These are phyloP conservation scores for Eumerus sabulonum DNA, from an alignment of 2,888 invertebrate species.

Conservation along the genomic window DNA sequence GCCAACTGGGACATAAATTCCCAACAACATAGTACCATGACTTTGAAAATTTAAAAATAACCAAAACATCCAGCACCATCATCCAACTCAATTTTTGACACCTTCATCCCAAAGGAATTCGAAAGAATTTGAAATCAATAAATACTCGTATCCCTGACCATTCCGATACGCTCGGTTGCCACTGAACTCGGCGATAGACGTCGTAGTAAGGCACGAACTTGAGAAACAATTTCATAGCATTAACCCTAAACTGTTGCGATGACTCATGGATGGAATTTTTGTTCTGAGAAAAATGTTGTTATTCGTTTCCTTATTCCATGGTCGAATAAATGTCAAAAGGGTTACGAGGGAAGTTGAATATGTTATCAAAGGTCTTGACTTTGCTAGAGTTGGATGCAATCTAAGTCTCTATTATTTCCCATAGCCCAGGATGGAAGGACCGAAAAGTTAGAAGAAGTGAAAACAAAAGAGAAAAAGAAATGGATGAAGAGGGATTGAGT, in stretches of 20 bases:
- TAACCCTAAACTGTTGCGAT: conserved; percentile 39
- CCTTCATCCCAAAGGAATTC: conserved; percentile 22
- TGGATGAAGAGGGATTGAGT: conserved; percentile 32
- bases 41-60: too few species aligned
- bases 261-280: conserved; percentile 24
- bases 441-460: not conserved
- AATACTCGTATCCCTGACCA: conserved; percentile 12
- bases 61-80: not conserved
- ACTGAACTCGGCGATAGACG: not conserved
- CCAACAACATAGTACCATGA: too few species aligned
- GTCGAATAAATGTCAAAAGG: not conserved
- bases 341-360: conserved; percentile 10
- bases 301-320: not conserved
- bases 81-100: conserved; percentile 29
- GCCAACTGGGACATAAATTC: too few species aligned
- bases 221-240: conserved; percentile 39
- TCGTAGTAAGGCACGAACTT: conserved; percentile 1
- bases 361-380: conserved; percentile 4
- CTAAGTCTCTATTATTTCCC: conserved; percentile 27
- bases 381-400: conserved; percentile 7
- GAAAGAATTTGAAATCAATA: conserved; percentile 11
- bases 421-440: not conserved
- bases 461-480: not conserved
- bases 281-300: not conserved
- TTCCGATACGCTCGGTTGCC: not conserved